phyloP scores from a whole-genome alignment of 2,888 invertebrate species.

The Gonocerus acuteangulatus region DNA sequence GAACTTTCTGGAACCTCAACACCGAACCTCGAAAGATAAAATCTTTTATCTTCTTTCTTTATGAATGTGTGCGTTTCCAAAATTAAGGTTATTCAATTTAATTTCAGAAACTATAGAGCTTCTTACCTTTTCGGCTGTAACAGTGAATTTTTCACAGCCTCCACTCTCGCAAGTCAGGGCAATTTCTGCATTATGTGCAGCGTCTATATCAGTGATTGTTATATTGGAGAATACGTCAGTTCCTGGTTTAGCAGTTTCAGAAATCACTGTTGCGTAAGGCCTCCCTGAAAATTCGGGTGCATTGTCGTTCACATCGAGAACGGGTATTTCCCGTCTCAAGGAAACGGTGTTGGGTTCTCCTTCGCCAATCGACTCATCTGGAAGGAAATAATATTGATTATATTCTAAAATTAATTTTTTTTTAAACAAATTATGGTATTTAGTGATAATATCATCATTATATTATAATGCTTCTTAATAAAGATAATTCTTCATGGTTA shows the following conservation, averaged over 20 bases:
- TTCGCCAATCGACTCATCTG: constrained; percentile 61
- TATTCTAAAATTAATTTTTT: too few relatives aligned
- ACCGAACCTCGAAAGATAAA: too few relatives aligned
- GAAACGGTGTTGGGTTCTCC: constrained; percentile 73
- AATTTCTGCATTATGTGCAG: constrained; percentile 64
- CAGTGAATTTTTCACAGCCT: constrained; percentile 61
- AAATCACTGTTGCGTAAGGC: constrained; percentile 63
- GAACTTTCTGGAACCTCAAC: too few relatives aligned
- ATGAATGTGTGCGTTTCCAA: too few relatives aligned
- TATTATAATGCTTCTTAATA: too few relatives aligned
- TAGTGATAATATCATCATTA: too few relatives aligned
- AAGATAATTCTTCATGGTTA: too few relatives aligned
- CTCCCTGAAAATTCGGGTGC: constrained; percentile 63
- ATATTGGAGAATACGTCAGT: constrained; percentile 56
- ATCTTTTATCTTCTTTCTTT: too few relatives aligned
- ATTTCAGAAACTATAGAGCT: neutral
- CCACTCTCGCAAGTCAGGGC: constrained; percentile 56
- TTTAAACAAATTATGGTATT: too few relatives aligned
- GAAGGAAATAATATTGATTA: too few relatives aligned
- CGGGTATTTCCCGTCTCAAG: constrained; percentile 64
- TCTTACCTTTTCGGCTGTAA: constrained; percentile 57
- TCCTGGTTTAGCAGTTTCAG: constrained; percentile 60
- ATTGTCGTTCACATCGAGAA: constrained; percentile 75
- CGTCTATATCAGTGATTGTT: constrained; percentile 62
- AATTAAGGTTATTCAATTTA: too few relatives aligned